Conservation (phyloP, 2,113 vertebrate species). For the Plectropomus leopardus region DNA sequence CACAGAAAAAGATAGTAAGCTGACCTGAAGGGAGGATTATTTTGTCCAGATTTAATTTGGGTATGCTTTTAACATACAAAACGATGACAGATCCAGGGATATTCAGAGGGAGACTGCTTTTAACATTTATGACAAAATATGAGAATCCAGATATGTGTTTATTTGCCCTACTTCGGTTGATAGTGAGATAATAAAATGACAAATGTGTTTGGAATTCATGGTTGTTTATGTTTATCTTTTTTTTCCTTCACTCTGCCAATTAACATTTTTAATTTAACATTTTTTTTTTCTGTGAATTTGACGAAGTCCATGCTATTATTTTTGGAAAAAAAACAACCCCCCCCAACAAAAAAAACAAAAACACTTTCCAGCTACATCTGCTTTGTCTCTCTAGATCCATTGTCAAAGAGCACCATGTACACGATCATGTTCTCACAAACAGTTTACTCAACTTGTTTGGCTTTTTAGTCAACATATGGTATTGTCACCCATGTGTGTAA, state of each 20-base stretch:
- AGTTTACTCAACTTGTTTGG: neutral
- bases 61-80: too few species aligned
- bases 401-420: neutral
- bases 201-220: too few species aligned
- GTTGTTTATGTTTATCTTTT: too few species aligned
- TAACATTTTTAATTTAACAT: too few species aligned
- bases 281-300: neutral
- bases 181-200: too few species aligned
- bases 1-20: neutral
- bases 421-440: neutral
- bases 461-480: constrained; percentile 29
- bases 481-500: constrained; percentile 6
- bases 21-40: neutral
- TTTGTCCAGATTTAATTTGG: neutral
- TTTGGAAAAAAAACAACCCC: too few species aligned
- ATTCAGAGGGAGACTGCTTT: too few species aligned
- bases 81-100: too few species aligned
- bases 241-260: too few species aligned
- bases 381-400: neutral
- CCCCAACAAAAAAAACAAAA: neutral
- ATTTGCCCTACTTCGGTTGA: too few species aligned
- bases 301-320: neutral
- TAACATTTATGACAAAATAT: too few species aligned
- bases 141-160: too few species aligned
- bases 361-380: neutral